These are phyloP conservation scores for Euphonia xanthogaster DNA, from an alignment of 2,797 vertebrate species.

Conservation along the genomic window DNA sequence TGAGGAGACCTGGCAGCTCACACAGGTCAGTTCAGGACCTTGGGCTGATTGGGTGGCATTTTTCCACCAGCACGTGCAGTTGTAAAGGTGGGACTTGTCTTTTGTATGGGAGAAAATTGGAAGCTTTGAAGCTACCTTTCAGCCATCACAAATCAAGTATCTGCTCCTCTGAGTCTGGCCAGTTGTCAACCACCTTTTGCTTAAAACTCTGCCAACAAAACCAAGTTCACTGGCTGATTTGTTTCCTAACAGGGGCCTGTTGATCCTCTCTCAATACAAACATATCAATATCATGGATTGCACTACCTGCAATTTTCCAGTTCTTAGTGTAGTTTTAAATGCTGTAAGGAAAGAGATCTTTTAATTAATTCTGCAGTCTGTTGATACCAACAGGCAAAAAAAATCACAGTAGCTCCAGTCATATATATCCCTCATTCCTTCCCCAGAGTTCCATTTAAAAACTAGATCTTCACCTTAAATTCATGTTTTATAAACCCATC, in stretches of 20 bases:
- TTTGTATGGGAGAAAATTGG: background rate
- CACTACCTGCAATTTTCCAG: background rate
- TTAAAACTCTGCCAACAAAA: background rate
- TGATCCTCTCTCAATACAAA: background rate
- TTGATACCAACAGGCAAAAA: background rate
- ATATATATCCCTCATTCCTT: background rate
- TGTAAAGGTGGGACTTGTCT: background rate
- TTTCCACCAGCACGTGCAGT: background rate
- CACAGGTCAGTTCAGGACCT: background rate
- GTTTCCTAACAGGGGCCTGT: background rate
- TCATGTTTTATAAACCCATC: background rate
- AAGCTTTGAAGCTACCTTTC: background rate
- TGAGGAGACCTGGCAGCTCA: background rate
- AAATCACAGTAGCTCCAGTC: background rate
- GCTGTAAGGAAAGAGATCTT: background rate
- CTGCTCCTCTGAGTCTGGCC: background rate
- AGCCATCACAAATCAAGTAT: background rate
- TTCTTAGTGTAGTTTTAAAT: background rate
- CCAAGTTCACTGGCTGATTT: background rate
- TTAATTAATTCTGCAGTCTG: background rate
- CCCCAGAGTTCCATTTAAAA: background rate
- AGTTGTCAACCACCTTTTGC: background rate
- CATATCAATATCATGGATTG: background rate
- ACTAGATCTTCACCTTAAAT: background rate
- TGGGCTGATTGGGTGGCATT: background rate